Evolutionary conservation across 2,888 invertebrate species (phyloP), one percentile per base, ranked within the genome.

Genomic region (Petrophora chlorosata): DNA sequence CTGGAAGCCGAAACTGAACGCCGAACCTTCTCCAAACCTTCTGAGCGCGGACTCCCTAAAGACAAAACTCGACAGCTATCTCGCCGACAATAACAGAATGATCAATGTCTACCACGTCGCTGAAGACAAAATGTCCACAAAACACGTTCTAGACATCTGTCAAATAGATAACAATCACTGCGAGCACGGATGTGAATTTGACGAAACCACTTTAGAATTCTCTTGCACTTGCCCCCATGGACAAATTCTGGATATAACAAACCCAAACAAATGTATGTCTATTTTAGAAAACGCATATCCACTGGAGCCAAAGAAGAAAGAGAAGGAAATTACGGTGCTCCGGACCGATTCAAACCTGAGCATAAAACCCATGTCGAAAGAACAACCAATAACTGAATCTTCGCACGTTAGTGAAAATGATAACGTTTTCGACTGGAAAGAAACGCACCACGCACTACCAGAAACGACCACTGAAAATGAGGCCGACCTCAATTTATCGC

Each of bases 131-230:
- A 63, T 80, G 48, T 29, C 57, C 1, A 65, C 82, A 1, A 76
- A 70, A 51, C 92, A 78, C 59, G 91, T 95, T 28, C 76, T 93
- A 13, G 93, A 95, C 78, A 76, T 92, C 47, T 96, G 94, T 76
- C 91, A 93, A 78, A 91, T 93, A 43, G 91, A 92, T 53, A 93
- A 92, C 51, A 90, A 93, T 56, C 83, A 90, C 34, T 96, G 96
- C 69, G 92, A 94, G 57, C 89, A 94, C 58, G 86, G 82, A 7
- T 96, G 96, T 73, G 80, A 85, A 40, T 95, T 94, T 66, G 92
- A 95, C 73, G 93, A 93, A 65, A 68, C 70, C 1, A 78, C 83
- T 14, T 89, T 94, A 44, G 91, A 92, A 35, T 95, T 95, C 69
- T 79, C 78, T 17, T 96, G 96, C 71, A 86, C 79, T 2, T 96